phyloP scores from a whole-genome alignment of 2,797 vertebrate genomes.

The Botia kubotai region DNA sequence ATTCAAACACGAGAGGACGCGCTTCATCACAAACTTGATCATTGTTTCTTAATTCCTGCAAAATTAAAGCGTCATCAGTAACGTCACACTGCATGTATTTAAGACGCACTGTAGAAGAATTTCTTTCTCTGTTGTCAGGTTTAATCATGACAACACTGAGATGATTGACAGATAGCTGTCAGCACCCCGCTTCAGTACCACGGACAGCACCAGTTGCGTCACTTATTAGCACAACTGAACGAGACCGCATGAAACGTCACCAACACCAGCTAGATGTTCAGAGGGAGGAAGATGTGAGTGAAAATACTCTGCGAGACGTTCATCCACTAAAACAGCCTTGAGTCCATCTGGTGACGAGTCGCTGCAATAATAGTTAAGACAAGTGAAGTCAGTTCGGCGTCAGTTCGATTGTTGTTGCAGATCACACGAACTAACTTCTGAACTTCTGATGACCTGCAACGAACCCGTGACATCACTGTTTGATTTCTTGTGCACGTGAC shows the following conservation, averaged over 20 bases:
- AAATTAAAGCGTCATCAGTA: neutral
- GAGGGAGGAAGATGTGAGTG: neutral
- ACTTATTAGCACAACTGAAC: neutral
- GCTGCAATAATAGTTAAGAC: neutral
- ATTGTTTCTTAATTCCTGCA: neutral
- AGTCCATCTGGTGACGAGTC: neutral
- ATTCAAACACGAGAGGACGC: constrained; percentile 35
- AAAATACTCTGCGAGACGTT: neutral
- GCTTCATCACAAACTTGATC: constrained; percentile 14
- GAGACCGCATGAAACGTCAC: neutral
- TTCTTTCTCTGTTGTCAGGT: neutral
- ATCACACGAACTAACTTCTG: neutral
- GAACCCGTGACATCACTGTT: neutral
- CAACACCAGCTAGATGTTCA: neutral
- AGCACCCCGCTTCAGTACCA: neutral
- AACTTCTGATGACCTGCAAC: too few relatives aligned
- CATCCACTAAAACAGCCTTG: neutral
- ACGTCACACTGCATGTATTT: neutral
- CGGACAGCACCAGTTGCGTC: neutral
- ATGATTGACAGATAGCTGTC: neutral
- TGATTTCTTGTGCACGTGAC: neutral
- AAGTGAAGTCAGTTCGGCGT: too few relatives aligned
- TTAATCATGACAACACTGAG: neutral
- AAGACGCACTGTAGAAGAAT: neutral
- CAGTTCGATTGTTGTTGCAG: neutral